These are phyloP conservation scores for Drosophila nigromelanica DNA, from an alignment of 1,140 invertebrate genomes.

Conservation along the genomic window DNA sequence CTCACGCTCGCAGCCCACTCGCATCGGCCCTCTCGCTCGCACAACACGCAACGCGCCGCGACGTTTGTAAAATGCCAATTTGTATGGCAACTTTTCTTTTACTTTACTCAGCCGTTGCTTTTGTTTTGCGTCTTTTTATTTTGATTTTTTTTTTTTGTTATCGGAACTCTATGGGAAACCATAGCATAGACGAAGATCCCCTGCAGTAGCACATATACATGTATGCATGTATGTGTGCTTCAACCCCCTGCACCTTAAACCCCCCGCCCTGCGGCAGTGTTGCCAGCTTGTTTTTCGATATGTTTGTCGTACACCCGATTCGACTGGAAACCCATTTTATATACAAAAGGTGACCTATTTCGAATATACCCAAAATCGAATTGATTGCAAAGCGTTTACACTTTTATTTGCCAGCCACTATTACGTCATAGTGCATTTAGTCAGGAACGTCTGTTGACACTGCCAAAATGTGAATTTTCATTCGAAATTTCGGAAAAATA, in stretches of 20 bases:
- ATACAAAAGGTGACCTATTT: background rate
- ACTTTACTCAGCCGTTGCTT: constrained; percentile 22
- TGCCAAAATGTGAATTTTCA: constrained; percentile 6
- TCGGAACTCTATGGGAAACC: constrained; percentile 2
- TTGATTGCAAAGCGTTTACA: background rate
- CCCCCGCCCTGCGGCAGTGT: background rate
- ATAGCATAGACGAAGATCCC: constrained; percentile 19
- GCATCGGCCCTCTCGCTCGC: constrained; percentile 6
- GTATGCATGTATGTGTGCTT: constrained; percentile 3
- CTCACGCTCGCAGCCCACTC: constrained; percentile 9
- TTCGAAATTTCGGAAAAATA: constrained; percentile 19
- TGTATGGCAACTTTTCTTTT: constrained; percentile 27
- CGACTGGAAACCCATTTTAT: background rate
- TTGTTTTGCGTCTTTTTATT: constrained; percentile 2
- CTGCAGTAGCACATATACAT: background rate
- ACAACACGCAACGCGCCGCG: constrained; percentile 12
- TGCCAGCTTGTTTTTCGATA: constrained; percentile 22
- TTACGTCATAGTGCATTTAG: constrained; percentile 20
- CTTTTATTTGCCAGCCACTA: constrained; percentile 13
- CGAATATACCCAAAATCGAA: background rate
- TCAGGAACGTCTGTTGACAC: constrained; percentile 5
- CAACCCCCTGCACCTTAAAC: constrained; percentile 20
- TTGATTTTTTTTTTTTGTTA: background rate
- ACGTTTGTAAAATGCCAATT: constrained; percentile 28
- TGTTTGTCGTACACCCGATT: background rate